Conservation (phyloP, 1,140 invertebrate genomes). For the Drosophila melanogaster region Release_6_plus_ISO1_MT NT_037436.4:4852001-4852500, state of each 20-base stretch:
- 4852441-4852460: slow-evolving; percentile 82
- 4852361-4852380: slow-evolving; percentile 20
- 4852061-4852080: slow-evolving; percentile 57
- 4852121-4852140: slow-evolving; percentile 54
- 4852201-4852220: slow-evolving; percentile 68
- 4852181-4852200: slow-evolving; percentile 47
- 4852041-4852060: slow-evolving; percentile 18
- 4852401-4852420: slow-evolving; percentile 76
- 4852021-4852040: slow-evolving; percentile 32
- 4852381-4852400: slow-evolving; percentile 60
- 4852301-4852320: slow-evolving; percentile 76
- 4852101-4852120: slow-evolving; percentile 65
- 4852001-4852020: slow-evolving; percentile 25
- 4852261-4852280: slow-evolving; percentile 83
- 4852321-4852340: slow-evolving; percentile 51
- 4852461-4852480: slow-evolving; percentile 79
- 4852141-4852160: slow-evolving; percentile 66
- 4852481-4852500: slow-evolving; percentile 80
- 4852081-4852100: slow-evolving; percentile 63
- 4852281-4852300: slow-evolving; percentile 80
- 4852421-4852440: slow-evolving; percentile 76
- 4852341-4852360: slow-evolving; percentile 1
- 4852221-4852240: slow-evolving; percentile 67
- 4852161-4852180: slow-evolving; percentile 51
- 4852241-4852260: slow-evolving; percentile 79